These are phyloP conservation scores for Papilio polyxenes DNA, from an alignment of 1,140 invertebrate species.

Conservation along the genomic window DNA sequence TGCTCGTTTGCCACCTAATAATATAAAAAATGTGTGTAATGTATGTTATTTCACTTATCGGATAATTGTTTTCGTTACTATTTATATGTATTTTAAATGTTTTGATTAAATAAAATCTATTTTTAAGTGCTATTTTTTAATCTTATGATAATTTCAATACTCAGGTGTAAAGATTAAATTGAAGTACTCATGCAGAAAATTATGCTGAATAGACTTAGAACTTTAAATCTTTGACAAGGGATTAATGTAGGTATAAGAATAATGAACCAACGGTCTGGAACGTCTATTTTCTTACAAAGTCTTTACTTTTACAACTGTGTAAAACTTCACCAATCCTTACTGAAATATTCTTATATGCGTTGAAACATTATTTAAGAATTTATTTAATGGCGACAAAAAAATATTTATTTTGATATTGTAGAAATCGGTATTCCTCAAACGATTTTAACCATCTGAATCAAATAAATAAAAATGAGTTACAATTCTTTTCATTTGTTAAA, in stretches of 20 bases:
- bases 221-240: slow-evolving; percentile 16
- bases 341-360: neutral
- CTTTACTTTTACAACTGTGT: neutral
- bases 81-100: no score
- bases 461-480: no score
- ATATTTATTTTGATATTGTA: no score
- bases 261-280: neutral
- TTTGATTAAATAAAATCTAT: no score
- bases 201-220: neutral
- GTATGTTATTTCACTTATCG: no score
- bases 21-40: no score
- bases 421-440: no score
- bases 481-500: no score
- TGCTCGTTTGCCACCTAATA: no score
- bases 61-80: no score
- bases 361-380: neutral
- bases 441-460: no score
- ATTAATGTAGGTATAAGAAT: neutral
- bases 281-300: neutral
- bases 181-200: neutral
- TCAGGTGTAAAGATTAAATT: neutral
- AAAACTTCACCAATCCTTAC: neutral
- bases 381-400: neutral
- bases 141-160: neutral
- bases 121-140: neutral